Base-by-base conservation (phyloP, 2,888 invertebrate genomes). In the Seira musarum region DNA sequence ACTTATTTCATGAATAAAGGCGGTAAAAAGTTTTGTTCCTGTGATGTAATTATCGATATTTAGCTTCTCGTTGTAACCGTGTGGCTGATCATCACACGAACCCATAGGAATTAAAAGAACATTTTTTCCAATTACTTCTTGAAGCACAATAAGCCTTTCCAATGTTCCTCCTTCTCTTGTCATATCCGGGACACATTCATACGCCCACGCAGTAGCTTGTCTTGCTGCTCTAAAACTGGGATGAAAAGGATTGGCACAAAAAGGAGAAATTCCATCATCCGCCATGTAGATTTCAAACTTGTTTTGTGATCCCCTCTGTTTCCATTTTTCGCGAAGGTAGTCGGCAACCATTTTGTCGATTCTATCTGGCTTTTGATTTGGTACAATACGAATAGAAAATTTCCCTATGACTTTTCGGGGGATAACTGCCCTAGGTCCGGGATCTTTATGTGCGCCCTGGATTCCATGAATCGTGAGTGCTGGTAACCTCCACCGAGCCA, bases 41-140 rank as follows among this genome's bases (percentile, higher is more conserved):
- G 96, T 93, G 85, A 98, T 95, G 88, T 98, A 98, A 90, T 98
- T 98, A 85, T 92, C 92, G 76, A 94, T 90, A 90, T 98, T 94
- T 86, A 99, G 91, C 89, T 99, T 99, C 90, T 99, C 99, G 90
- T 99, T 99, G 90, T 98, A 96, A 15, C 97, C 97, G 91, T 99
- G 99, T 77, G 99, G 98, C 87, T 98, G 98, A 90, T 99, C 99
- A 90, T 99, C 98, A 76, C 94, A 94, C 74, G 95, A 93, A 67
- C 99, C 99, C 88, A 99, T 94, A 0, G 99, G 99, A 85, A 99
- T 91, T 83, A 99, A 91, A 88, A 99, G 92, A 72, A 98, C 97
- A 90, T 96, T 98, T 88, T 96, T 95, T 0, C 94, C 94, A 72
- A 97, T 97, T 15, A 94, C 94, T 89, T 97, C 94, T 90, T 96